These are phyloP conservation scores for Todiramphus saurophagus DNA, from an alignment of 2,113 vertebrate species.

Conservation along the genomic window DNA sequence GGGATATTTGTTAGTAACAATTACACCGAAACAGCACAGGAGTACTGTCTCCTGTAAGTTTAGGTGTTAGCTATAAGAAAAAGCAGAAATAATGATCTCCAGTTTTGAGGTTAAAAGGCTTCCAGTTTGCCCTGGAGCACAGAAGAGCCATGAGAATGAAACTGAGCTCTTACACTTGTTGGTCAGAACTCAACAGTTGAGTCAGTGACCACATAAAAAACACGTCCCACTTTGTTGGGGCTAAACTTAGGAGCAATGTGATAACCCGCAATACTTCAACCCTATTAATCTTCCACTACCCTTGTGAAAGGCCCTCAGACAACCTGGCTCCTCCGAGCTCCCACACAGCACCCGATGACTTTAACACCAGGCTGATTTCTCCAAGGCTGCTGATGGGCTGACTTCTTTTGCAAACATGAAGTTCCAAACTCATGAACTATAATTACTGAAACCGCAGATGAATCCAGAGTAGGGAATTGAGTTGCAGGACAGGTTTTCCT, in stretches of 20 bases:
- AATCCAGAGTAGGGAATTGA: neutral
- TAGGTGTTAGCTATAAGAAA: neutral
- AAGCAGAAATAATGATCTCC: neutral
- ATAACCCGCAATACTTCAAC: neutral
- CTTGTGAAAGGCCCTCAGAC: neutral
- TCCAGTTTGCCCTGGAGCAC: neutral
- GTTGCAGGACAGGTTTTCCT: conserved; percentile 32
- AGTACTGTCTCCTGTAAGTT: neutral
- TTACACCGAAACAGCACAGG: neutral
- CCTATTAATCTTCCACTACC: neutral
- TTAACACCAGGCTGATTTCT: neutral
- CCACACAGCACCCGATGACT: neutral
- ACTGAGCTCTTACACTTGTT: neutral
- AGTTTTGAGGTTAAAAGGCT: neutral
- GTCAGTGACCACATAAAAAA: neutral
- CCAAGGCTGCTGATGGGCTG: neutral
- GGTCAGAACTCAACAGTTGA: neutral
- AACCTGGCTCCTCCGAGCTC: neutral
- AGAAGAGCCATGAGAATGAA: neutral
- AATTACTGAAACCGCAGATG: neutral
- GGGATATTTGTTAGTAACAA: neutral
- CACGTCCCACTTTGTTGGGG: neutral
- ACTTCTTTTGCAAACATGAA: neutral
- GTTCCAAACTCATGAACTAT: neutral
- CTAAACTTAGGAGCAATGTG: neutral